A percentile compares a stretch with the other conserved stretches of the same genome.
These are phyloP conservation scores for Otocyon megalotis DNA, from an alignment of 2,113 vertebrate genomes.

Conservation along the genomic window DNA sequence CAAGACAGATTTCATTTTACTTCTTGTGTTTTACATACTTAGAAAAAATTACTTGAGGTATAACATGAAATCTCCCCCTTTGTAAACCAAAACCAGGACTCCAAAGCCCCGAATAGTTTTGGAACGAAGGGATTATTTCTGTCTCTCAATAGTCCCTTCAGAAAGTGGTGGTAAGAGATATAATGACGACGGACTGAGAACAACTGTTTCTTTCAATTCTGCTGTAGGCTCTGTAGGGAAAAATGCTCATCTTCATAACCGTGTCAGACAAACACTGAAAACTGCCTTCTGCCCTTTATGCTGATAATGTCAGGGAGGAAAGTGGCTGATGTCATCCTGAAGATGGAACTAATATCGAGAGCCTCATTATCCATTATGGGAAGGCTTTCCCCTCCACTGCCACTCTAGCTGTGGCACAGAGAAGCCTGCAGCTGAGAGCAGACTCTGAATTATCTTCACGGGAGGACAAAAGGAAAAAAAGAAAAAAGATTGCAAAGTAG, in stretches of 20 bases:
- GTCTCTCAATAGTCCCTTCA: slow-evolving; percentile 61
- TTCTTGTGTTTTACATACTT: slow-evolving; percentile 7
- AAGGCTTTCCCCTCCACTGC: neutral
- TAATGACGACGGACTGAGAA: neutral
- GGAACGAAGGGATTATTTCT: slow-evolving; percentile 32
- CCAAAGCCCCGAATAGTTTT: slow-evolving; percentile 65
- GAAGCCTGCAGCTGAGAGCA: neutral
- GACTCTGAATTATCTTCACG: neutral
- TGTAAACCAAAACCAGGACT: slow-evolving; percentile 72
- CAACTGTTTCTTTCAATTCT: slow-evolving; percentile 59
- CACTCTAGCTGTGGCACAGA: neutral
- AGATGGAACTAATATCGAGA: neutral
- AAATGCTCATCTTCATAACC: slow-evolving; percentile 53
- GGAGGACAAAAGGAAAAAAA: neutral
- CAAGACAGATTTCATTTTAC: slow-evolving; percentile 27
- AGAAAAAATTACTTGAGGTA: slow-evolving; percentile 23
- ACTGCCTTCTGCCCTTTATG: neutral
- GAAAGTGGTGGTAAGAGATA: slow-evolving; percentile 28
- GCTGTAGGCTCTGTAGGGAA: slow-evolving; percentile 28
- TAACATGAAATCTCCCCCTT: slow-evolving; percentile 32
- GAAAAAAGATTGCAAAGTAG: neutral
- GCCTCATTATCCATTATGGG: neutral
- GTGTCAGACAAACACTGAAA: slow-evolving; percentile 39
- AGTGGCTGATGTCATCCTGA: slow-evolving; percentile 51
- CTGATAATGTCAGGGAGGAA: slow-evolving; percentile 25